These are phyloP conservation scores for Promerops cafer DNA, from an alignment of 2,113 vertebrate genomes.

Conservation along the genomic window DNA sequence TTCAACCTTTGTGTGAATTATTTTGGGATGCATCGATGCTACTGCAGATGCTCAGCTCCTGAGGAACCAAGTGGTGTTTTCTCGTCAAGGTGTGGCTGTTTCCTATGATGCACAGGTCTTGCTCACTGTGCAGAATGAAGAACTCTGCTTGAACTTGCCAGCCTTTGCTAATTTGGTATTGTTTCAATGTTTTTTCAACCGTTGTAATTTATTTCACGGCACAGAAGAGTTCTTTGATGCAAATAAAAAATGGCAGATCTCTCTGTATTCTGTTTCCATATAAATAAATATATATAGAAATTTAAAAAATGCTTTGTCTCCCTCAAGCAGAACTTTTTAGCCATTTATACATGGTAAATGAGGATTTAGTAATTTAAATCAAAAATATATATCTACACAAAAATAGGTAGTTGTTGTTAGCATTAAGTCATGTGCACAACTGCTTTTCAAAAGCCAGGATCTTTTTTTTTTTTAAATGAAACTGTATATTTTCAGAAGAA, in stretches of 20 bases:
- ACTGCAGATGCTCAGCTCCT: neutral
- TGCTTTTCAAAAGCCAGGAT: neutral
- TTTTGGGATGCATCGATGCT: neutral
- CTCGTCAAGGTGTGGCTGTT: neutral
- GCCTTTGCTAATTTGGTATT: neutral
- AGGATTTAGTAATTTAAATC: neutral
- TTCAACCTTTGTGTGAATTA: neutral
- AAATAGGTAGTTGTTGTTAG: neutral
- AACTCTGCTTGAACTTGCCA: neutral
- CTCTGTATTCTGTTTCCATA: neutral
- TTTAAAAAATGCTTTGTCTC: neutral
- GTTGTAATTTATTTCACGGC: neutral
- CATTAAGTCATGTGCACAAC: neutral
- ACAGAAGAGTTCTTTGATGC: neutral
- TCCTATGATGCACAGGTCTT: neutral
- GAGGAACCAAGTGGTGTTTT: neutral
- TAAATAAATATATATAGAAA: neutral
- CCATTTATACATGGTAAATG: neutral
- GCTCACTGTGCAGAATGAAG: neutral
- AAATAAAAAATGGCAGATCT: neutral
- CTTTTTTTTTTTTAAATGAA: neutral
- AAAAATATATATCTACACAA: neutral
- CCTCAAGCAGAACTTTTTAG: neutral
- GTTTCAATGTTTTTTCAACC: neutral
- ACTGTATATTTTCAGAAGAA: neutral